Conservation (phyloP, 2,113 vertebrate genomes). For the Turnix velox region DNA sequence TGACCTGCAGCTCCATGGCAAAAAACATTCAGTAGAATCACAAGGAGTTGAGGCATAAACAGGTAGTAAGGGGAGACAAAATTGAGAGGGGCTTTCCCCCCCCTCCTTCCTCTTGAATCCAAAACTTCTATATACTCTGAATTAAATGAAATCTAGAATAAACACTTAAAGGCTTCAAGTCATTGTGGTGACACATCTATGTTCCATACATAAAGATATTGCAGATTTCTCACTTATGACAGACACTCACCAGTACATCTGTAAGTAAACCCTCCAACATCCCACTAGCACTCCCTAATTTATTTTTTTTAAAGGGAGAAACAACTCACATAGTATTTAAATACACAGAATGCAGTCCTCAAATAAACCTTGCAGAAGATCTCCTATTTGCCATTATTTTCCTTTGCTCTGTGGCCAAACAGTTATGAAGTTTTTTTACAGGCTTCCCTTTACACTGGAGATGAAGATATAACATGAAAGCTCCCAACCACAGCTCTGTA, state of each 20-base stretch:
- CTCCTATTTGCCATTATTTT: not conserved
- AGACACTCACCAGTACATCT: not conserved
- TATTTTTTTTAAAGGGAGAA: not conserved
- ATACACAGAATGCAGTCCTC: not conserved
- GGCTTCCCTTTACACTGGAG: not conserved
- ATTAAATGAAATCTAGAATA: not conserved
- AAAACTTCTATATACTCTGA: not conserved
- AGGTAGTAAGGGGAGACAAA: not conserved
- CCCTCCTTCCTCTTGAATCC: fast-evolving
- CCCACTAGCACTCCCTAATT: not conserved
- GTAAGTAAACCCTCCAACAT: not conserved
- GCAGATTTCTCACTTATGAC: not conserved
- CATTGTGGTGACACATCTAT: not conserved
- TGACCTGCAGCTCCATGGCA: not conserved
- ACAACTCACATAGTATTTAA: not conserved
- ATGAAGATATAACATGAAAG: not conserved
- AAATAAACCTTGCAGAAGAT: not conserved
- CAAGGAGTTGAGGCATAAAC: not conserved
- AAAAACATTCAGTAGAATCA: not conserved
- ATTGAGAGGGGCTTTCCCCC: too few species aligned
- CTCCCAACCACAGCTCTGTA: not conserved
- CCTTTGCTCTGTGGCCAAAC: not conserved
- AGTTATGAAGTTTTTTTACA: not conserved
- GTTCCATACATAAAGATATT: not conserved
- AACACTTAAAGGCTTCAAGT: not conserved